Evolutionary conservation across 1,140 invertebrate species (phyloP).

Genomic region (Leptinotarsa undecemlineata): DNA sequence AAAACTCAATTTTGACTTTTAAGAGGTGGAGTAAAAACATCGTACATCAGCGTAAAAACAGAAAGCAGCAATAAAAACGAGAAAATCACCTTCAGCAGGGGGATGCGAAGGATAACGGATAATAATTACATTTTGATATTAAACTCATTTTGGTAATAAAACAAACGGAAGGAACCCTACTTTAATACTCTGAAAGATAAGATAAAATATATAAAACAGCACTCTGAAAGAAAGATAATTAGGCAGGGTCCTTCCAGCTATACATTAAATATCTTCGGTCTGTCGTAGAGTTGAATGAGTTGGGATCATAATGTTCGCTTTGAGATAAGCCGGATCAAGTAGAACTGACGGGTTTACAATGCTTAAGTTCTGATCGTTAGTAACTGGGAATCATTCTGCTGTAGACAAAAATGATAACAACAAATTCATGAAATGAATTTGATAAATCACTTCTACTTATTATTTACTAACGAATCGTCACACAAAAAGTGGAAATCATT

Average conservation of each 20-base stretch:
- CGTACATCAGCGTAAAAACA: conserved; percentile 19
- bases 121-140: conserved; percentile 38
- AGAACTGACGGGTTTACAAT: too few relatives aligned
- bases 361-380: too few relatives aligned
- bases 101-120: conserved; percentile 33
- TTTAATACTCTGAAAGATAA: conserved; percentile 34
- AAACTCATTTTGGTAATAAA: conserved; percentile 37
- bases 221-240: conserved; percentile 36
- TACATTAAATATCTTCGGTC: conserved; percentile 26
- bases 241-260: conserved; percentile 26
- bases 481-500: too few relatives aligned
- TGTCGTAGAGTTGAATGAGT: background rate
- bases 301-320: conserved; percentile 1
- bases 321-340: background rate
- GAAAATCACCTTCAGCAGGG: conserved; percentile 27
- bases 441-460: too few relatives aligned
- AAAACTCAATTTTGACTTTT: background rate
- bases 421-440: too few relatives aligned
- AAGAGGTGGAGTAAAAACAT: background rate
- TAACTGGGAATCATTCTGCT: too few relatives aligned
- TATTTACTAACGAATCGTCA: too few relatives aligned
- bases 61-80: conserved; percentile 26
- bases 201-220: conserved; percentile 32
- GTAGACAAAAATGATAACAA: too few relatives aligned
- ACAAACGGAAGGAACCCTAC: conserved; percentile 31